Evolutionary conservation across 2,797 vertebrate genomes (phyloP), one percentile per base, ranked within the genome.

Genomic region (Catharus ustulatus): DNA sequence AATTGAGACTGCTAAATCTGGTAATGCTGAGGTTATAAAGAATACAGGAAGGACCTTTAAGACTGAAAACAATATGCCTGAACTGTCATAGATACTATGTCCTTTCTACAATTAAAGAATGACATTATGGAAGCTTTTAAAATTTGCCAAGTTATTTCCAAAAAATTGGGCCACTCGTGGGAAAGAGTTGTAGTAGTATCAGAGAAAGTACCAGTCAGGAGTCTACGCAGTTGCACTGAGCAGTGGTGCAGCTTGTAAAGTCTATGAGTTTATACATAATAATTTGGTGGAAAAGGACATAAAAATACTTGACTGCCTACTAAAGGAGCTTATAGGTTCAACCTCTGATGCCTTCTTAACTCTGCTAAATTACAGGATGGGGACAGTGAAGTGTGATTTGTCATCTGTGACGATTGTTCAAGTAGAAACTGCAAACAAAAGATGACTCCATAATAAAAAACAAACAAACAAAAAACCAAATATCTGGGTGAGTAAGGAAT

Each of bases 121-220:
- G 15, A 52, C 24, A n/a, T 58, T 66, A 58, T 69, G n/a, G 5
- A 62, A 77, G 15, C 20, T 91, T 85, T 62, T 69, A 42, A 67
- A 55, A 8, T 85, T 49, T 66, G 17, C 13, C 40, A 62, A 72
- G 8, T 45, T 69, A 10, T 73, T 84, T 69, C 32, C 12, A 80
- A 79, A 72, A 55, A 17, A 23, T 27, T 3, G 0, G 20, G 12
- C 1, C 4, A 6, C 4, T 59, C 7, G 15, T n/a, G 10, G 55
- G 30, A 58, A 62, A 66, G 32, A 51, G 21, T 34, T 69, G 24
- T 36, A 51, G 46, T 62, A 57, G 15, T 54, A 32, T 54, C 36
- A 86, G 21, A 24, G 38, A 64, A 73, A 30, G 34, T 13, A 79
- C 4, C 19, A 12, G 19, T 23, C 51, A 46, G 46, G 51, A 59